phyloP scores from a whole-genome alignment of 2,113 vertebrate genomes.

The Cygnus atratus region DNA sequence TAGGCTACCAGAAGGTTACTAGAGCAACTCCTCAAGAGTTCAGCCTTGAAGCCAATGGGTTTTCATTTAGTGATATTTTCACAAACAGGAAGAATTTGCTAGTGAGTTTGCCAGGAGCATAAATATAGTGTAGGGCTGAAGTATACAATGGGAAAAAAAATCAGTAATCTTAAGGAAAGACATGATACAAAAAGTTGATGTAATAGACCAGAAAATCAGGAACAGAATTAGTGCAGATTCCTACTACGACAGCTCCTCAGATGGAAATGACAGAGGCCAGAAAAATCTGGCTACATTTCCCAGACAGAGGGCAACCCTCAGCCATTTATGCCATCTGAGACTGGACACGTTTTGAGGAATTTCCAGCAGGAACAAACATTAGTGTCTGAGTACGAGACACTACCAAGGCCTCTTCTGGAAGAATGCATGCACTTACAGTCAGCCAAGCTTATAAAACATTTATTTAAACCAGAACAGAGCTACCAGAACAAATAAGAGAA shows the following conservation, averaged over 20 bases:
- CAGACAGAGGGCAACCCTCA: background rate
- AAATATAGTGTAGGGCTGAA: background rate
- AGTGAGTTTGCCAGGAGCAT: background rate
- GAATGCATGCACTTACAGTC: background rate
- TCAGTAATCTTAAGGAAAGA: background rate
- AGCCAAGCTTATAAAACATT: constrained; percentile 29
- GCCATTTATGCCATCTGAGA: background rate
- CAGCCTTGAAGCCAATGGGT: background rate
- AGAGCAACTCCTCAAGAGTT: background rate
- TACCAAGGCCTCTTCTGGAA: constrained; percentile 1
- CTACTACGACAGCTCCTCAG: background rate
- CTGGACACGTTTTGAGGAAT: background rate
- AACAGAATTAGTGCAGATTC: background rate
- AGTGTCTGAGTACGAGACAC: background rate
- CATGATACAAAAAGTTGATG: background rate
- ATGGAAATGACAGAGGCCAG: background rate
- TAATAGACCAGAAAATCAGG: background rate
- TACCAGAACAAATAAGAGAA: constrained; percentile 19
- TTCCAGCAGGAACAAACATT: background rate
- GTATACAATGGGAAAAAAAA: background rate
- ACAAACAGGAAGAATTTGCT: background rate
- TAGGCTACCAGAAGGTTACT: background rate
- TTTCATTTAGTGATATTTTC: background rate
- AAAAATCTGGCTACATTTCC: background rate
- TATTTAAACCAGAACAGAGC: constrained; percentile 30